Conservation (phyloP, 2,113 vertebrate species). For the Daphoenositta chrysoptera region DNA sequence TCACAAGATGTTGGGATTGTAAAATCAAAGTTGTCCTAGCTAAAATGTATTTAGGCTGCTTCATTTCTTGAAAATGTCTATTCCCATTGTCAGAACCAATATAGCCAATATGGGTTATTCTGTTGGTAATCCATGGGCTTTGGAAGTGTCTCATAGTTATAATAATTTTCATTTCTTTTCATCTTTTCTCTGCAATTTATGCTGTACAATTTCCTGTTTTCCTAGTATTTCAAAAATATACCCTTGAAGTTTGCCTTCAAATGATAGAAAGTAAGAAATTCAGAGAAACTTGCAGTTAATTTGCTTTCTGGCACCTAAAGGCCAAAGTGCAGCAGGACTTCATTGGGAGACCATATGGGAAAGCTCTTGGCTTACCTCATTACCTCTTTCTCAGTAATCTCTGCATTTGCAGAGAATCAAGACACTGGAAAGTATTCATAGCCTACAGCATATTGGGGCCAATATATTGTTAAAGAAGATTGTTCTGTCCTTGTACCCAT, state of each 20-base stretch:
- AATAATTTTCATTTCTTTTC: not conserved
- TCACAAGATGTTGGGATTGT: not conserved
- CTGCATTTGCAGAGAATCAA: not conserved
- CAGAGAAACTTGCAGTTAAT: not conserved
- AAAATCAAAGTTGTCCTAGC: not conserved
- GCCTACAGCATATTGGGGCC: not conserved
- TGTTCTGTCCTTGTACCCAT: not conserved
- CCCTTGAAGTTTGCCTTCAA: not conserved
- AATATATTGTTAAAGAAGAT: not conserved
- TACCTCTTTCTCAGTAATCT: not conserved
- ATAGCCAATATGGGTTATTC: not conserved
- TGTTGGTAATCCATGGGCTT: not conserved
- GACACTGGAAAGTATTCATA: not conserved
- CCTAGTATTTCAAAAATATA: not conserved
- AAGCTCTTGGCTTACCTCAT: not conserved
- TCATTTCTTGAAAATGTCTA: not conserved
- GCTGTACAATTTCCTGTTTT: constrained; percentile 4
- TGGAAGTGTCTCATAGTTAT: not conserved
- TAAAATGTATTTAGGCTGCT: not conserved
- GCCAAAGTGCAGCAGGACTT: not conserved
- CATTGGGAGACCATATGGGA: not conserved
- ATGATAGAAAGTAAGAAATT: not conserved
- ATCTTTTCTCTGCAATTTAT: not conserved
- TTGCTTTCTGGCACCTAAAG: not conserved
- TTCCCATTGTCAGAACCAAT: not conserved